phyloP scores from a whole-genome alignment of 2,113 vertebrate genomes.

The Phylloscopus trochiloides region DNA sequence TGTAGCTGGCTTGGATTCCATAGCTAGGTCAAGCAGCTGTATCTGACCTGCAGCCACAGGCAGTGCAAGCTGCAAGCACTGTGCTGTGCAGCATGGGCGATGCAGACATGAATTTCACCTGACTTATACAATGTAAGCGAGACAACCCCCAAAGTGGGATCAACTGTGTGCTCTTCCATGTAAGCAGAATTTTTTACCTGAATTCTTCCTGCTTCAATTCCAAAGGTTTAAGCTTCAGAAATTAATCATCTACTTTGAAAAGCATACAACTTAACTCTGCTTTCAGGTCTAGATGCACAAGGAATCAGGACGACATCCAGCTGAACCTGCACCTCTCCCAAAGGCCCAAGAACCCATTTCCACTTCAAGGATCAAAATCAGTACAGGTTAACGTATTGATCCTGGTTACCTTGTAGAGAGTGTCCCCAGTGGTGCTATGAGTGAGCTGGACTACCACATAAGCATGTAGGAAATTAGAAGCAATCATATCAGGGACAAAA shows the following conservation, averaged over 20 bases:
- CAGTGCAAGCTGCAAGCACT: background rate
- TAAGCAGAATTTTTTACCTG: background rate
- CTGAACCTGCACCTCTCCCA: background rate
- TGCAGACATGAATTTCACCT: background rate
- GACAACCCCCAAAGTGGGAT: background rate
- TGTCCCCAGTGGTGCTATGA: conserved; percentile 54
- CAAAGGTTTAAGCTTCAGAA: background rate
- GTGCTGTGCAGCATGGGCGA: background rate
- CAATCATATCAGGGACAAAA: conserved; percentile 86
- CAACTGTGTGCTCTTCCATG: background rate
- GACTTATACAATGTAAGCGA: background rate
- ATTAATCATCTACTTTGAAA: background rate
- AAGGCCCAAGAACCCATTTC: background rate
- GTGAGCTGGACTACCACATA: conserved; percentile 84
- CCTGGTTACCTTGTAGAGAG: conserved; percentile 68
- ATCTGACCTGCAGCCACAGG: background rate
- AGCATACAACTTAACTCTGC: background rate
- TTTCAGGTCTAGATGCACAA: background rate
- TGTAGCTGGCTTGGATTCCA: background rate
- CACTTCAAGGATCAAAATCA: background rate
- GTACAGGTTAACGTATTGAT: background rate
- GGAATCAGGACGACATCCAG: background rate
- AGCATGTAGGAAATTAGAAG: conserved; percentile 89
- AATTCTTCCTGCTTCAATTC: background rate
- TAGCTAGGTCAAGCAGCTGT: background rate